phyloP scores from a whole-genome alignment of 2,888 invertebrate species.

The Endomychus coccineus region DNA sequence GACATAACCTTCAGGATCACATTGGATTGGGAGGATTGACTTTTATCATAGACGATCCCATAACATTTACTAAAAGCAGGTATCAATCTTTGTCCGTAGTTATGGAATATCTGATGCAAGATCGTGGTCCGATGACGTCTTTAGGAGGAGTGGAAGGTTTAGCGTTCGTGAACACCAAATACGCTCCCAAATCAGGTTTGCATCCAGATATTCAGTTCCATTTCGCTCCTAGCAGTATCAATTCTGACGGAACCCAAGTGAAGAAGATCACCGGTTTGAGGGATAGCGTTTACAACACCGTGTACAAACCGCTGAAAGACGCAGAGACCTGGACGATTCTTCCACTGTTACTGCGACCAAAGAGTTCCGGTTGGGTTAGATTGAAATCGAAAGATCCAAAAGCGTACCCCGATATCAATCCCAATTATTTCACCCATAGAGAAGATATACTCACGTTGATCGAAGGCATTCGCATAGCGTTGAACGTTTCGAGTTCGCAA shows the following conservation, averaged over 20 bases:
- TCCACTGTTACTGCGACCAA: conserved; percentile 74
- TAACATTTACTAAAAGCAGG: conserved; percentile 68
- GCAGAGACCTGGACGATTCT: conserved; percentile 80
- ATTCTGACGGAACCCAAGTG: conserved; percentile 77
- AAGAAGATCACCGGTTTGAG: conserved; percentile 63
- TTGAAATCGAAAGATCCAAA: conserved; percentile 74
- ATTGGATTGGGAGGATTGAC: conserved; percentile 80
- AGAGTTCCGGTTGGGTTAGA: conserved; percentile 80
- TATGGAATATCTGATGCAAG: conserved; percentile 73
- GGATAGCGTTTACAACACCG: conserved; percentile 75
- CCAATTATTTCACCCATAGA: conserved; percentile 84
- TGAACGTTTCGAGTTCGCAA: conserved; percentile 69
- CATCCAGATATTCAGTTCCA: conserved; percentile 87
- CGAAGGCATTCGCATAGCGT: conserved; percentile 78
- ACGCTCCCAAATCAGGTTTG: conserved; percentile 65
- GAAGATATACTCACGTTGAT: conserved; percentile 72
- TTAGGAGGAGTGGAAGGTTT: conserved; percentile 77
- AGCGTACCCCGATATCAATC: conserved; percentile 77
- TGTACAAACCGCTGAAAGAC: conserved; percentile 71
- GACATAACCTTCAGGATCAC: conserved; percentile 81
- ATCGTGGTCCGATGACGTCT: conserved; percentile 76
- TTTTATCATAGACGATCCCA: conserved; percentile 72
- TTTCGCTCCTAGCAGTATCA: conserved; percentile 76
- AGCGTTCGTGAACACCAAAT: conserved; percentile 81
- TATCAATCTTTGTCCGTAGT: conserved; percentile 71